phyloP scores from a whole-genome alignment of 2,113 vertebrate genomes.

The Dermatemys mawii region DNA sequence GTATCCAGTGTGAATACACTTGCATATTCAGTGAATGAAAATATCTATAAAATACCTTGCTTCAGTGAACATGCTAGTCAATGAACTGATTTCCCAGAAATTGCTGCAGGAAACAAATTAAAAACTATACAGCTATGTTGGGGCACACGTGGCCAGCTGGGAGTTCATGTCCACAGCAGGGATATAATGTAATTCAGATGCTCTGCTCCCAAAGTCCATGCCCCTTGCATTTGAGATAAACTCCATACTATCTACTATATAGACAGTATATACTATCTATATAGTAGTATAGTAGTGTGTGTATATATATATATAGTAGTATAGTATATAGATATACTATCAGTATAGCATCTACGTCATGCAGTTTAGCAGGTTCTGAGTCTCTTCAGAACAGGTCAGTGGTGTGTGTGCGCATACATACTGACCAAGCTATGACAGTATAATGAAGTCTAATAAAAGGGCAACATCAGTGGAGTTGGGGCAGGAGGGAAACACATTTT shows the following conservation, averaged over 20 bases:
- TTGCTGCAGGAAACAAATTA: neutral
- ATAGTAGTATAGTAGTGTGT: no score
- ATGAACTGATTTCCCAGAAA: neutral
- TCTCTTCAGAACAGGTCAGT: neutral
- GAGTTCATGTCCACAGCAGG: neutral
- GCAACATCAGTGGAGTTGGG: neutral
- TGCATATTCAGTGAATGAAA: neutral
- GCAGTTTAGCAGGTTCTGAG: neutral
- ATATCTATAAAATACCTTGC: neutral
- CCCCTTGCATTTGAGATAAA: neutral
- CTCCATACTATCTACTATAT: neutral
- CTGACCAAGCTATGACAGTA: neutral
- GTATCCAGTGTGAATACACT: neutral
- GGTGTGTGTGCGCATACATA: neutral
- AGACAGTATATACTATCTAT: no score
- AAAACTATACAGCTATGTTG: neutral
- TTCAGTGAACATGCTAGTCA: neutral
- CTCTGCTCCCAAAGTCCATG: rapidly evolving
- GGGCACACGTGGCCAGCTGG: neutral
- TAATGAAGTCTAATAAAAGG: neutral
- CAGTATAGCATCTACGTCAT: neutral
- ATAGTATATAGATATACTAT: no score
- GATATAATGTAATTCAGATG: neutral
- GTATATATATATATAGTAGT: no score
- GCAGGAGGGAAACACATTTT: rapidly evolving